These are phyloP conservation scores for Tautogolabrus adspersus DNA, from an alignment of 2,113 vertebrate species.

Conservation along the genomic window DNA sequence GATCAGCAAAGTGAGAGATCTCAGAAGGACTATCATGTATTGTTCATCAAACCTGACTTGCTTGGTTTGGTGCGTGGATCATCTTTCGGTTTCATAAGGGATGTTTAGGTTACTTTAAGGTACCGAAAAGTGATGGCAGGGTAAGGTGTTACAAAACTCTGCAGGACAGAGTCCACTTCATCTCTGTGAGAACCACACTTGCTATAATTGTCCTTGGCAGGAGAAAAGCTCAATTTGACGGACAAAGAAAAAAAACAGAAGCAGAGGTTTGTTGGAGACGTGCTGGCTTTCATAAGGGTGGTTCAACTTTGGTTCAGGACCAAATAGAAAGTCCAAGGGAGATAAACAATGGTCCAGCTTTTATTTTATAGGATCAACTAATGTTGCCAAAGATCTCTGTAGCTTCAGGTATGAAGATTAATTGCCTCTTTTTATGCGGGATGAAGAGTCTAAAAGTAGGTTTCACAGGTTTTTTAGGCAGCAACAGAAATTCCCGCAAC, in stretches of 20 bases:
- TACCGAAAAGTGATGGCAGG: too few relatives aligned
- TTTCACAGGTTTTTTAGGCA: background rate
- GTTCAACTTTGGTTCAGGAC: constrained; percentile 3
- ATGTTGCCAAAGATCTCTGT: background rate
- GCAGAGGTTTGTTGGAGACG: constrained; percentile 35
- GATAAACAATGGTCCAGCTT: background rate
- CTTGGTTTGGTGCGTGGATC: too few relatives aligned
- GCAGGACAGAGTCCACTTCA: background rate
- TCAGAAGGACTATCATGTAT: too few relatives aligned
- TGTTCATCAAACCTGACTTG: too few relatives aligned
- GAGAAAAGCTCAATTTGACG: constrained; percentile 18
- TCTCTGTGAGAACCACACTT: background rate
- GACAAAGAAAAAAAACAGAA: constrained; percentile 19
- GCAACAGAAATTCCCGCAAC: background rate
- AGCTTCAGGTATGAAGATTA: background rate
- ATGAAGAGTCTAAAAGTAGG: background rate
- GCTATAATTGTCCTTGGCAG: constrained; percentile 4
- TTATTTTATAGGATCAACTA: background rate
- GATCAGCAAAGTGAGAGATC: too few relatives aligned
- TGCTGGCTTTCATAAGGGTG: constrained; percentile 44
- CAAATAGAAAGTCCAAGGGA: background rate
- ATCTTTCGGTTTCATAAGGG: too few relatives aligned
- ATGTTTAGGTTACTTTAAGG: background rate
- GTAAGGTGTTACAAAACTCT: background rate
- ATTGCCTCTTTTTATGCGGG: background rate